Evolutionary conservation across 2,113 vertebrate genomes (phyloP), one percentile per base, ranked within the genome.

Genomic region (Bucco capensis): DNA sequence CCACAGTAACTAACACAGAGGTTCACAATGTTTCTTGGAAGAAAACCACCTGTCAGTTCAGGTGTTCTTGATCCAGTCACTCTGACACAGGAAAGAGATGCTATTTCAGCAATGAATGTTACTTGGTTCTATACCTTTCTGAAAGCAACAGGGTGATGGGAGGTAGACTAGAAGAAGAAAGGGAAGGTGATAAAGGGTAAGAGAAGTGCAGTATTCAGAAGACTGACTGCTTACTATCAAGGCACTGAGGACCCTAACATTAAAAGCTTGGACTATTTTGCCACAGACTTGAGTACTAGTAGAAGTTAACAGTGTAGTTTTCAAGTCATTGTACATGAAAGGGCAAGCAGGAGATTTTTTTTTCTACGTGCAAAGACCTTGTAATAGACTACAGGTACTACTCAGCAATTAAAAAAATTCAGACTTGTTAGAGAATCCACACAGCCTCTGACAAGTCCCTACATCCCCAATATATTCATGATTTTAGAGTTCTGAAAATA

Each of bases 401-500:
- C 19, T 82, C 58, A 74, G 58, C 79, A 86, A 90, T 82, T 84
- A 61, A 80, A 82, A 86, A 93, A 79, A 65, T 42, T 71, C 44
- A 93, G 92, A 92, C 73, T 80, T 25, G 50, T 89, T 89, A 91
- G 71, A 17, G 91, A 90, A 93, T 87, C 89, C 76, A 81, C 79
- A 93, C 10, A 96, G 83, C 69, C 91, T 94, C 95, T 93, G 54
- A 72, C 81, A 83, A 92, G 65, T 88, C 64, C 57, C 57, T 71
- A 83, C 7, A 88, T 92, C 86, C 70, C 83, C 77, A 95, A 77
- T 82, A 96, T 95, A 93, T 60, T 94, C 30, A 74, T 87, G 37
- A 69, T 78, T 80, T 85, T 89, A 96, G 96, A 96, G 89, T 65
- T 93, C 89, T 94, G 90, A 92, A 93, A 96, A 88, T 93, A 57